These are phyloP conservation scores for Haliclystus octoradiatus DNA, from an alignment of 30 jellyfish, hydroid and myxozoan genomes.

Conservation along the genomic window DNA sequence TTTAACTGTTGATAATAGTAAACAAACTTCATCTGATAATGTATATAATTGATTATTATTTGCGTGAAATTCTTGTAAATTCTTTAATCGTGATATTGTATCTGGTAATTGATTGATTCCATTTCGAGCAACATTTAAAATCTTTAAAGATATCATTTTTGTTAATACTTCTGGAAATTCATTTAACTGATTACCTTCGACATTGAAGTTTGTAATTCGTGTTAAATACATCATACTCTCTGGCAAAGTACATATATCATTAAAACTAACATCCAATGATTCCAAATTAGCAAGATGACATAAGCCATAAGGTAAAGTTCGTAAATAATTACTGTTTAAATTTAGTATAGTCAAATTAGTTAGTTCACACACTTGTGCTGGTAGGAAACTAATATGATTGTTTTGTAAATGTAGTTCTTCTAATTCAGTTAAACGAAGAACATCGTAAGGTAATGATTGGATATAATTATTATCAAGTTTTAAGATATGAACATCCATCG, in stretches of 20 bases:
- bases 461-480: constrained; percentile 27
- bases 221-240: constrained; percentile 22
- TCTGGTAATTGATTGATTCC: constrained; percentile 4
- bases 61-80: constrained; percentile 5
- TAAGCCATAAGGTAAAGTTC: constrained; percentile 28
- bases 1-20: too few relatives aligned
- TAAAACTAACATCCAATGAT: constrained; percentile 41
- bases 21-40: too few relatives aligned
- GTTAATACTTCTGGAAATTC: constrained; percentile 34
- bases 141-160: constrained; percentile 15
- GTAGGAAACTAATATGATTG: constrained; percentile 38
- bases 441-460: constrained; percentile 29
- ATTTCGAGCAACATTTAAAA: constrained; percentile 23
- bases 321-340: constrained; percentile 27
- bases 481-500: constrained; percentile 11
- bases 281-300: constrained; percentile 24
- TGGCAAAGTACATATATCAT: constrained; percentile 33
- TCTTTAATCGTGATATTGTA: constrained; percentile 16
- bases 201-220: constrained; percentile 16
- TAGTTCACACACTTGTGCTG: constrained; percentile 19
- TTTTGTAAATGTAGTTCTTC: constrained; percentile 41
- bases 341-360: constrained; percentile 16
- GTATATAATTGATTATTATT: constrained; percentile 6
- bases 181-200: constrained; percentile 30
- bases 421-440: constrained; percentile 19